These are phyloP conservation scores for Chrysopilus asiliformis DNA, from an alignment of 2,888 invertebrate genomes.

Conservation along the genomic window DNA sequence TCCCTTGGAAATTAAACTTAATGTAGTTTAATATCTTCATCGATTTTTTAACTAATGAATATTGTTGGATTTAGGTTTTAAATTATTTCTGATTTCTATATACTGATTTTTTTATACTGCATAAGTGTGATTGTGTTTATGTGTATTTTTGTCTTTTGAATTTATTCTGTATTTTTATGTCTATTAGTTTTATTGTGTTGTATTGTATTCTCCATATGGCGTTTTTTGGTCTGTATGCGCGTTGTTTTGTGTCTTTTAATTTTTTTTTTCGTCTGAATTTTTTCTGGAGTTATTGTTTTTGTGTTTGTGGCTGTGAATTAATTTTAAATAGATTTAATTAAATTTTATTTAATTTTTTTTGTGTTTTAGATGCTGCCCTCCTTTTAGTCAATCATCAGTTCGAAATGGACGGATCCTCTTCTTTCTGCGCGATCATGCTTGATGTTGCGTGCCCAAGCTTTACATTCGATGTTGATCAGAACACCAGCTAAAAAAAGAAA, in stretches of 20 bases:
- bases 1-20: too few species aligned
- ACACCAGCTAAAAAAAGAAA: conserved; percentile 53
- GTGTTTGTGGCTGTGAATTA: conserved; percentile 12
- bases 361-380: conserved; percentile 12
- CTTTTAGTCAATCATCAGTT: conserved; percentile 78
- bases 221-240: conserved; percentile 14
- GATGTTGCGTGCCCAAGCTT: conserved; percentile 86
- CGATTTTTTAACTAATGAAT: conserved; percentile 7
- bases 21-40: conserved; percentile 13
- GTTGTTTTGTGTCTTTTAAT: conserved; percentile 12
- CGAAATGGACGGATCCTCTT: conserved; percentile 88
- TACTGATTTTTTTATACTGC: too few species aligned
- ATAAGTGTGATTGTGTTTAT: too few species aligned
- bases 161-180: conserved; percentile 11
- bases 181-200: conserved; percentile 10
- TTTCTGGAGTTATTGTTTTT: conserved; percentile 11
- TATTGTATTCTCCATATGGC: too few species aligned
- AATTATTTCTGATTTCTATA: too few species aligned
- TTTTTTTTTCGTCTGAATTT: conserved; percentile 9
- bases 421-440: conserved; percentile 75
- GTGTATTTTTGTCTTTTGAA: conserved; percentile 8
- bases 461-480: conserved; percentile 85
- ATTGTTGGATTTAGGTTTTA: conserved; percentile 10
- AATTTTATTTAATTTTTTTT: conserved; percentile 7
- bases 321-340: too few species aligned